Evolutionary conservation across 2,797 vertebrate species (phyloP), one percentile per base, ranked within the genome.

Genomic region (Falco concolor): DNA sequence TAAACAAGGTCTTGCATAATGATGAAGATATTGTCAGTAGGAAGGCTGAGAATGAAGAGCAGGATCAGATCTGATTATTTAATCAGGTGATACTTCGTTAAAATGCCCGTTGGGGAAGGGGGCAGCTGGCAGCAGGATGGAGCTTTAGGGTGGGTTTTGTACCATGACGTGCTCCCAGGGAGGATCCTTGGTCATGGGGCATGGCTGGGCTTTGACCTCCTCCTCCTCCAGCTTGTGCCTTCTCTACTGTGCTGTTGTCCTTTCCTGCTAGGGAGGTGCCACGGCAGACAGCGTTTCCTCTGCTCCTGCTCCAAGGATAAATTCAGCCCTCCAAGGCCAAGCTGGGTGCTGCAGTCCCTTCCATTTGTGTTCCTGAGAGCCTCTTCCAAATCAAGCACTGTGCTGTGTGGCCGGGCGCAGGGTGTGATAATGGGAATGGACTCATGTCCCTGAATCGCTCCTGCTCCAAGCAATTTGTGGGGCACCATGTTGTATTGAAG

Each of bases 1-100:
- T 82, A 96, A 96, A 94, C 83, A 93, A 93, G 84, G 81, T 60
- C 90, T 96, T 65, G 91, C 90, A 80, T 88, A 91, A 96, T 74
- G 83, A 96, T 81, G 84, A 90, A 74, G 42, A 19, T 27, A 28
- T 9, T 95, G 91, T 75, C 93, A 87, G 47, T 53, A 82, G 92
- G 74, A 89, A 76, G 85, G 61, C 57, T 85, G 73, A 84, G 79
- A 85, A 78, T 0, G 10, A 72, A 74, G 68, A 77, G 60, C 53
- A 34, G 50, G 45, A 81, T n/a, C 83, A 54, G 44, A 32, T 50
- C 87, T 73, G 85, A 32, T 82, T 52, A 22, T 79, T 93, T 82
- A 53, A 73, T 47, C 44, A 73, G 85, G 78, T 68, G 85, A 70
- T 54, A 60, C 68, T 80, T 67, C 2, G 5, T 72, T 69, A 40